phyloP scores from a whole-genome alignment of 2,113 vertebrate species.

The Macroglossus sobrinus region DNA sequence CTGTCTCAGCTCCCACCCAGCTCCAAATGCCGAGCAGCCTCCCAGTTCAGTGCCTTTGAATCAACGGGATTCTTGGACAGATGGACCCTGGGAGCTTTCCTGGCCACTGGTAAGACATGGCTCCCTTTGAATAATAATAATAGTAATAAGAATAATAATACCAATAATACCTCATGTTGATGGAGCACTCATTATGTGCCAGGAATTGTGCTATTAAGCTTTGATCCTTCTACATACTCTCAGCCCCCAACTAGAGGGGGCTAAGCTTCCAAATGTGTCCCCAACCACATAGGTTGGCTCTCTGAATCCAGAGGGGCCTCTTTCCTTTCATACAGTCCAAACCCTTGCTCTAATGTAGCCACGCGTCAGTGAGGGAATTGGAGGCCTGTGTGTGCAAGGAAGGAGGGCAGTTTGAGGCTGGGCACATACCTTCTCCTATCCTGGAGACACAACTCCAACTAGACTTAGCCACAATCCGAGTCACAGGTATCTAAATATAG shows the following conservation, averaged over 20 bases:
- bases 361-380: not conserved
- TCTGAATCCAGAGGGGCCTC: not conserved
- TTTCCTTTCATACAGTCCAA: not conserved
- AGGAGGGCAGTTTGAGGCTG: not conserved
- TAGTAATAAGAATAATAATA: not conserved
- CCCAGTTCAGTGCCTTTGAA: not conserved
- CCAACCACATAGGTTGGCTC: not conserved
- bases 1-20: slow-evolving; percentile 36
- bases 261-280: not conserved
- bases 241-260: not conserved
- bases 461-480: not conserved
- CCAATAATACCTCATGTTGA: not conserved
- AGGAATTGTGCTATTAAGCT: not conserved
- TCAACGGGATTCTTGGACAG: not conserved
- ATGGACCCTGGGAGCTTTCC: not conserved
- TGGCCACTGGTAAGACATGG: not conserved
- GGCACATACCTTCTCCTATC: not conserved
- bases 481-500: not conserved
- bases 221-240: not conserved
- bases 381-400: not conserved
- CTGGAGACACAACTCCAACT: not conserved
- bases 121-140: not conserved
- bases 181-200: not conserved
- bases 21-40: slow-evolving; percentile 2
- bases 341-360: not conserved